Evolutionary conservation across 64 coral and sea anemone genomes (phyloP), one percentile per base, ranked within the genome.

Genomic region (Hydrozoanthus tunicans): DNA sequence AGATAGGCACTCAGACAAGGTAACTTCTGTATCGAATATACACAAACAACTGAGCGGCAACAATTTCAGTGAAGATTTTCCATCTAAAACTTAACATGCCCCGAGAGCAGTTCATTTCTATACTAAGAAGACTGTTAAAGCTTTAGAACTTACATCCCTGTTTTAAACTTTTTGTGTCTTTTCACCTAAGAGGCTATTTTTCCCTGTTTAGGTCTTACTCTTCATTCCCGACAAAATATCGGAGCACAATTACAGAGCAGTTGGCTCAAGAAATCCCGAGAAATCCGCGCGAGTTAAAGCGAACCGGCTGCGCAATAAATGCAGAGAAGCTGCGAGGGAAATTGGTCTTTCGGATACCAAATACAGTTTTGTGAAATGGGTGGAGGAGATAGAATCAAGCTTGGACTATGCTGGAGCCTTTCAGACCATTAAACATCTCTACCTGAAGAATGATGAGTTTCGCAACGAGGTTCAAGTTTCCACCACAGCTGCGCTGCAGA

Each of bases 141-240:
- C 32, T 43, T 43, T 43, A 43, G 32, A 43, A 43, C 32, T 43
- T 43, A 43, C 32, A 43, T 43, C 32, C 32, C 32, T 43, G 32
- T 43, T 43, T 43, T 43, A 1, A 43, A 43, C 32, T 43, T 2
- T 43, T 43, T 43, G 32, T 14, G 3, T 64, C 62, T 9, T 14
- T 64, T 7, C 62, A 64, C 7, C 62, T 9, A 14, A 9, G 26
- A 43, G 71, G 26, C 13, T 74, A 9, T 74, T 74, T 24, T 73
- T 51, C 51, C 26, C 71, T 74, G 7, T 17, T 51, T 58, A 92
- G 94, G 64, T 95, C 15, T n/a, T 96, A 9, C 25, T 96, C 0
- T 80, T 96, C 55, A 84, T 96, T n/a, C 91, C 88, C 13, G 94
- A 96, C 72, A 93, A 96, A 79, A 96, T 96, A 67, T 90, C 80